Evolutionary conservation across 2,797 vertebrate species (phyloP).

Genomic region (Glossophaga mutica): DNA sequence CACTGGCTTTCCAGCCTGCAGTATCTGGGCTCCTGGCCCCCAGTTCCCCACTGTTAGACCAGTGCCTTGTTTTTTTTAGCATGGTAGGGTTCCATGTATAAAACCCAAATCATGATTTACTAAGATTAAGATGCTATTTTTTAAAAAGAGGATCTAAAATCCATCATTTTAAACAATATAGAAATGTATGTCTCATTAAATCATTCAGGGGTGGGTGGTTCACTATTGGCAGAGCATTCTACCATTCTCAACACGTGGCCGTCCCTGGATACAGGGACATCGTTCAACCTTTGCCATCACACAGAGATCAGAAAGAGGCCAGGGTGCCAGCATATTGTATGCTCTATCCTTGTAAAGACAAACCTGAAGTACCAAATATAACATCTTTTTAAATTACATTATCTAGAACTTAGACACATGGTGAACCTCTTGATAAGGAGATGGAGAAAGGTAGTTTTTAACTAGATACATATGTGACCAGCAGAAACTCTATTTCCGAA

Average conservation of each 20-base stretch:
- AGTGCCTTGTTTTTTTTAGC: not conserved
- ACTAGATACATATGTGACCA: not conserved
- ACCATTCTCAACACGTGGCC: not conserved
- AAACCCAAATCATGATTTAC: not conserved
- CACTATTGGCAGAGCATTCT: rapidly evolving
- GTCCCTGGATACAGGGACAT: not conserved
- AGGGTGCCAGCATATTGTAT: not conserved
- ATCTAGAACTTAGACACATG: not conserved
- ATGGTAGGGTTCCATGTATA: not conserved
- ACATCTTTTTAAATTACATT: not conserved
- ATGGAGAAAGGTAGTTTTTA: not conserved
- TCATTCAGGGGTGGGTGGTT: not conserved
- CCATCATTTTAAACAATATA: not conserved
- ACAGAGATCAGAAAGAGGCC: not conserved
- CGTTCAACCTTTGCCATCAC: not conserved
- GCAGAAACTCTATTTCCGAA: not conserved
- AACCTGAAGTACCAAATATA: not conserved
- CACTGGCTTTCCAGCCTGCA: not conserved
- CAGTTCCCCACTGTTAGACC: not conserved
- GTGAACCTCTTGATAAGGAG: not conserved
- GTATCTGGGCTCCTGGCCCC: not conserved
- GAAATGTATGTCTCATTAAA: not conserved
- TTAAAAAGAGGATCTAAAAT: not conserved
- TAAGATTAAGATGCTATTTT: not conserved
- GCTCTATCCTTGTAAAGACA: not conserved